Base-by-base conservation (phyloP, 2,888 invertebrate genomes). In the Hypercompe scribonia region DNA sequence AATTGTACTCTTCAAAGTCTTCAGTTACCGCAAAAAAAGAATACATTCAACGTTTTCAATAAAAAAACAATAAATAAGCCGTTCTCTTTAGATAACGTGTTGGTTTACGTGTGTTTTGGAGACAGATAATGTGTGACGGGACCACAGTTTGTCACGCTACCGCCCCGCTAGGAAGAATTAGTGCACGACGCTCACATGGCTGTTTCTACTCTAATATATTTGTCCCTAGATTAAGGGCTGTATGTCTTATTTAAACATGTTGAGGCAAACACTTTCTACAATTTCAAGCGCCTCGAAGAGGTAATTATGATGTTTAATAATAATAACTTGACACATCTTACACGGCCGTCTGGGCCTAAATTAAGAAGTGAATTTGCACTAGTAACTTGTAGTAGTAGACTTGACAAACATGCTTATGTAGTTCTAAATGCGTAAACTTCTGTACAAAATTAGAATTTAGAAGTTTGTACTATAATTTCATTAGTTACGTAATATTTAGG, bases 91-190 rank as follows among this genome's bases (percentile, higher is more conserved):
- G 61, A 65, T 72, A 69, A 68, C 33, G 50, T 42, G 21, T 79
- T 75, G 79, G 71, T 80, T 72, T 77, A 72, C 54, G 69, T 73
- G 76, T 73, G 61, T 68, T 67, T 63, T 69, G 15, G 72, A 73
- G 54, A 79, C 70, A 79, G 75, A 78, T 80, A 81, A 83, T 81
- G 75, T 75, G 75, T 76, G 80, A 73, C 65, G 68, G 75, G 71
- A 67, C 28, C 33, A 75, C 74, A 78, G 77, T 79, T 81, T 82
- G 77, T 82, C 80, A 78, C 72, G 65, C 54, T 31, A 58, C 61
- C 31, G 24, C 69, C 65, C 73, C 68, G 71, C 70, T 68, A 67
- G 65, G 46, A 68, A 71, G 78, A 80, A 84, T 81, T 78, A 76
- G 78, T 74, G 75, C 74, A 66, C 72, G 70, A 64, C 68, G 74